Evolutionary conservation across 1,140 invertebrate genomes (phyloP).

Genomic region (Platorchestia sp.): DNA sequence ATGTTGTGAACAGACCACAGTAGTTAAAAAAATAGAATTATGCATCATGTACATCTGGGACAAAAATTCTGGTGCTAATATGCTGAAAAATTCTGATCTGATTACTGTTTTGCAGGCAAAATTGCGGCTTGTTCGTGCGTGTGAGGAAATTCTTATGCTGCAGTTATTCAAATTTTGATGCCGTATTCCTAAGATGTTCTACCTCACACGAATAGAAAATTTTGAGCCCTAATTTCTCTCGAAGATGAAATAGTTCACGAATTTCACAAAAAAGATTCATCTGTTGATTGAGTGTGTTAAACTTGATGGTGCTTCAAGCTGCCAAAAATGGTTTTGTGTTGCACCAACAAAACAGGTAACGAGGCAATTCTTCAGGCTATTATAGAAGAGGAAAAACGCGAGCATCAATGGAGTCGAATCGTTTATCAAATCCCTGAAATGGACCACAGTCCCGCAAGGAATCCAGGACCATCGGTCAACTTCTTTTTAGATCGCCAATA

Average conservation of each 20-base stretch:
- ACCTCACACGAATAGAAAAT: too few species aligned
- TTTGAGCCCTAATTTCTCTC: too few species aligned
- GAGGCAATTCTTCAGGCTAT: not conserved
- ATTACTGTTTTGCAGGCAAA: too few species aligned
- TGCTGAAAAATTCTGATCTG: too few species aligned
- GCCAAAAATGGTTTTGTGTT: not conserved
- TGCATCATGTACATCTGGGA: too few species aligned
- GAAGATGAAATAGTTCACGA: not conserved
- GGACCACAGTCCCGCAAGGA: not conserved
- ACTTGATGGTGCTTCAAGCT: not conserved
- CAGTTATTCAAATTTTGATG: too few species aligned
- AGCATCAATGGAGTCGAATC: conserved; percentile 13
- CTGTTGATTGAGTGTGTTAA: not conserved
- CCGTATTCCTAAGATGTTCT: too few species aligned
- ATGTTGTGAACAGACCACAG: too few species aligned
- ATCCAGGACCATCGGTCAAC: not conserved
- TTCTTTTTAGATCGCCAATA: conserved; percentile 41
- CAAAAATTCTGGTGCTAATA: too few species aligned
- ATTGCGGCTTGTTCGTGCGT: too few species aligned
- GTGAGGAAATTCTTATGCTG: too few species aligned
- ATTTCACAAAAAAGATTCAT: not conserved
- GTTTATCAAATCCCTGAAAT: conserved; percentile 43
- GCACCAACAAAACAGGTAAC: not conserved
- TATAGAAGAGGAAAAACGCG: not conserved
- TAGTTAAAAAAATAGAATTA: too few species aligned